Conservation (phyloP, 2,113 vertebrate genomes). For the Naja naja region DNA sequence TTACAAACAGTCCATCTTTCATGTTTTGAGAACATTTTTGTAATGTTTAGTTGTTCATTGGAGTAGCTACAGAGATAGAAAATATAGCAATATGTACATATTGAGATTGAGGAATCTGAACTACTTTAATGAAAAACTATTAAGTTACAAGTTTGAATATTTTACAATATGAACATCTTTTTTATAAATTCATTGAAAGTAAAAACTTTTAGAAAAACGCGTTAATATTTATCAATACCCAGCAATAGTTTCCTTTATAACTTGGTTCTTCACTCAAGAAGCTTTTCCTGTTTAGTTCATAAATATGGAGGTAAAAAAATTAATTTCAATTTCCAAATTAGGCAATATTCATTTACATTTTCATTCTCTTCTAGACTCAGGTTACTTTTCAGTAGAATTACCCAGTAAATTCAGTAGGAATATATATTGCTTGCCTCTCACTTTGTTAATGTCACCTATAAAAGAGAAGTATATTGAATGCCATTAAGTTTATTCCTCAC, state of each 20-base stretch:
- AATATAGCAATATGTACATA: accelerated
- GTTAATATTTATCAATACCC: neutral
- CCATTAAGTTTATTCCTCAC: neutral
- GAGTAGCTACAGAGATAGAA: neutral
- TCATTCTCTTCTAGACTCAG: neutral
- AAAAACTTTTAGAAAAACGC: neutral
- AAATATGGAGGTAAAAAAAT: neutral
- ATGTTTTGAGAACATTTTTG: neutral
- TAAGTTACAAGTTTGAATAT: neutral
- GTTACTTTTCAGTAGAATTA: neutral
- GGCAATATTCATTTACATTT: neutral
- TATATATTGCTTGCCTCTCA: neutral
- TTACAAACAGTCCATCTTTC: too few relatives aligned
- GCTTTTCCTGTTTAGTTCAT: neutral
- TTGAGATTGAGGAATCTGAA: neutral
- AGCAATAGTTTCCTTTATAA: neutral
- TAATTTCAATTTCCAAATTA: neutral
- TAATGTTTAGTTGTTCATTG: neutral
- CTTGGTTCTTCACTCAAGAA: neutral
- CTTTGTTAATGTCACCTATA: neutral
- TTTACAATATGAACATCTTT: neutral
- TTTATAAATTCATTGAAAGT: neutral
- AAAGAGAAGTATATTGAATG: neutral
- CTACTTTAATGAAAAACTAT: neutral
- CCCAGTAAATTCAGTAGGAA: neutral